Base-by-base conservation (phyloP, 2,888 invertebrate species). In the Archaeoteleia sp. region DNA sequence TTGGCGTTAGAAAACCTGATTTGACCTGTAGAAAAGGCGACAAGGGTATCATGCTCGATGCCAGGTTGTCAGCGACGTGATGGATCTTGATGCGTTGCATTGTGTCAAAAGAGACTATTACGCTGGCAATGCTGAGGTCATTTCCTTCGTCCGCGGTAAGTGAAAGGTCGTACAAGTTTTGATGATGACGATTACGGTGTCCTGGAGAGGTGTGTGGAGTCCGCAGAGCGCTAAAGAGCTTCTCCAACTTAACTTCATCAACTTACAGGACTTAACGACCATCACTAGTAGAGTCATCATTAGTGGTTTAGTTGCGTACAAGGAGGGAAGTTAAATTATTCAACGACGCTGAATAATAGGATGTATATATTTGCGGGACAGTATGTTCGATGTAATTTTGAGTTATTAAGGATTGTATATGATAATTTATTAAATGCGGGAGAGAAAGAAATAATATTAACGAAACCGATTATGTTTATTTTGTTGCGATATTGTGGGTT, bases 1-100 rank as follows among this genome's bases (percentile, higher is more conserved):
- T 35, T 1, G 83, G 78, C 0, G 55, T 72, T 0, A 53, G 78
- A 0, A 82, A 83, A 60, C 82, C 80, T 0, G 82, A 84, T 39
- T 68, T 80, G 2, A 67, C 81, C 0, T 78, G 78, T 1, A 32
- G 6, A 0, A 75, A 37, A 27, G 75, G 55, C 4, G 74, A 57
- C 2, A 10, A 13, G 5, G 78, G 76, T 0, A 71, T 78, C 0
- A 72, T 85, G 1, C 51, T 83, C 3, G 81, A 83, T 37, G 76
- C 0, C 79, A 25, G 7, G 12, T 54, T 1, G 10, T 29, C 1
- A 30, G 7, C 3, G 40, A 43, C 8, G 1, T 5, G 0, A 1
- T 7, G 3, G 25, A 29, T 10, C 10, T 35, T 0, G 40, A 35
- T 7, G 10, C 0, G 1, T 4, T 1, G 0, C 32, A 42, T 2